Conservation (phyloP, 1,140 invertebrate species). For the Daktulosphaira vitifoliae region DNA sequence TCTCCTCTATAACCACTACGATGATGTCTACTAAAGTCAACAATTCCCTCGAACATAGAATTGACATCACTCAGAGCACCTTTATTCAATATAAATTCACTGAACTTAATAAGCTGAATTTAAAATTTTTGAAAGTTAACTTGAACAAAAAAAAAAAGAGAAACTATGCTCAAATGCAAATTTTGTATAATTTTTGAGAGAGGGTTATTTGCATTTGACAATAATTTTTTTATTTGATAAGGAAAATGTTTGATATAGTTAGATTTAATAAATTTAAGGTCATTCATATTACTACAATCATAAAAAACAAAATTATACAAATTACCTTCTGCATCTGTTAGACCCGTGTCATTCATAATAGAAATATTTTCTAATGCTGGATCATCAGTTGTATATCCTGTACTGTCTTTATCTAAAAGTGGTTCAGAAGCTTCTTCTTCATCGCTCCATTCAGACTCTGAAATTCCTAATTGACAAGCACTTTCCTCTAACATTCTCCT, state of each 20-base stretch:
- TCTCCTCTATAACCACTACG: slow-evolving; percentile 14
- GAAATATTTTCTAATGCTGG: slow-evolving; percentile 72
- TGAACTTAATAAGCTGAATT: background rate
- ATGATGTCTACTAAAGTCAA: slow-evolving; percentile 2
- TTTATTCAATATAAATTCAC: too few relatives aligned
- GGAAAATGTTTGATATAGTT: too few relatives aligned
- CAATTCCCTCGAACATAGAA: slow-evolving; percentile 53
- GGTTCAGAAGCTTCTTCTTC: slow-evolving; percentile 51
- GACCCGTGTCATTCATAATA: slow-evolving; percentile 71
- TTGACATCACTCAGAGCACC: slow-evolving; percentile 73
- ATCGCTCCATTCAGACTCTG: slow-evolving; percentile 71
- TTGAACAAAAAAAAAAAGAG: background rate
- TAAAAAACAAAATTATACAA: background rate
- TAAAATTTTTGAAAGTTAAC: background rate
- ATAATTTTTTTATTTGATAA: too few relatives aligned
- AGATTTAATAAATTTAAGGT: background rate
- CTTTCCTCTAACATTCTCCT: slow-evolving; percentile 47
- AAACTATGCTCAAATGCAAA: too few relatives aligned
- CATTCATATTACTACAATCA: background rate
- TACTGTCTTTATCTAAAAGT: slow-evolving; percentile 52
- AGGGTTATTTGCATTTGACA: too few relatives aligned
- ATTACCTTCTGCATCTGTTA: slow-evolving; percentile 70
- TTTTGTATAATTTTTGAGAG: too few relatives aligned
- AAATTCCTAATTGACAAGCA: slow-evolving; percentile 44
- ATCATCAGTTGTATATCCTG: slow-evolving; percentile 73